These are phyloP conservation scores for Sphaerophoria rueppellii DNA, from an alignment of 2,888 invertebrate species.

Conservation along the genomic window DNA sequence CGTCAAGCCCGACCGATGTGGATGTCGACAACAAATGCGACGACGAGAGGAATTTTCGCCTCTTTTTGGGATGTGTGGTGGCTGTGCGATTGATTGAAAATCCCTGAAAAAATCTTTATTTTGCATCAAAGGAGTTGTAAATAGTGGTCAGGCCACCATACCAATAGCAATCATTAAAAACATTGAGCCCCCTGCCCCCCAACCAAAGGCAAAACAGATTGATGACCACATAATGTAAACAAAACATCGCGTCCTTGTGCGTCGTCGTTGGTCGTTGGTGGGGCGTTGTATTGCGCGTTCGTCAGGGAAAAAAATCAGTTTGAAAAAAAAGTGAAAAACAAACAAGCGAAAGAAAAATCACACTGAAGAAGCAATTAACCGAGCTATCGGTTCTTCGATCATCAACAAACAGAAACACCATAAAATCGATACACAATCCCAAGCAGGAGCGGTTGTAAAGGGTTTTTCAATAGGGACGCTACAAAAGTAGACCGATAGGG, in stretches of 20 bases:
- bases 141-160: conserved; percentile 22
- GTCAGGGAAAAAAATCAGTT: conserved; percentile 1
- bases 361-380: conserved; percentile 50
- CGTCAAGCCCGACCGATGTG: no score
- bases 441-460: not conserved
- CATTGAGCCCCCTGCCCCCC: not conserved
- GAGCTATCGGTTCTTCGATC: conserved; percentile 48
- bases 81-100: conserved; percentile 39
- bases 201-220: conserved; percentile 53
- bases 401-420: conserved; percentile 38
- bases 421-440: not conserved
- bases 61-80: conserved; percentile 4
- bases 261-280: not conserved
- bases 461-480: no score
- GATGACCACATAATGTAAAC: conserved; percentile 53
- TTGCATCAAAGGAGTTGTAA: conserved; percentile 33
- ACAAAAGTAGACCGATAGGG: no score
- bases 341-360: conserved; percentile 13
- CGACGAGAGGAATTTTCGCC: conserved; percentile 20
- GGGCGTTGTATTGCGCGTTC: no score
- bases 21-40: not conserved
- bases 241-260: conserved; percentile 23
- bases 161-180: conserved; percentile 17
- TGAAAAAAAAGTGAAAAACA: not conserved
- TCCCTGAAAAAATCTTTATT: conserved; percentile 24